phyloP scores from a whole-genome alignment of 1,140 invertebrate species.

The Drosophila leontia region DNA sequence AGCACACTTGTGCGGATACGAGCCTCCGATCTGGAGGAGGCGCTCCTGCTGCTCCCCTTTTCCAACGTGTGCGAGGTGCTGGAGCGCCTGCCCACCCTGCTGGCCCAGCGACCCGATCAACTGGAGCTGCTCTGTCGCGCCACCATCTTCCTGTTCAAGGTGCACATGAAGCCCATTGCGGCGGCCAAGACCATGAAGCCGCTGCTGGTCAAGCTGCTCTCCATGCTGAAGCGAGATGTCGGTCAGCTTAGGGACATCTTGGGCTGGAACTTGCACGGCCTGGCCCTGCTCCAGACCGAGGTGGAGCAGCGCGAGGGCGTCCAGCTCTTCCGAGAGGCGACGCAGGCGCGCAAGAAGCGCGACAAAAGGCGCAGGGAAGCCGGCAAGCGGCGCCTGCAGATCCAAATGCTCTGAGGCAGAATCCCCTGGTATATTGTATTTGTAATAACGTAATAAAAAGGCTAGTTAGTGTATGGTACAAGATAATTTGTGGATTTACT shows the following conservation, averaged over 20 bases:
- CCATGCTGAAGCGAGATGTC: slow-evolving; percentile 62
- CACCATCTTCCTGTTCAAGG: slow-evolving; percentile 92
- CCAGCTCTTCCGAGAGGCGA: slow-evolving; percentile 93
- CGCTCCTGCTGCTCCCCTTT: slow-evolving; percentile 94
- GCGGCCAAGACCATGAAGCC: slow-evolving; percentile 89
- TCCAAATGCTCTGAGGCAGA: slow-evolving; percentile 55
- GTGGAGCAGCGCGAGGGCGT: slow-evolving; percentile 93
- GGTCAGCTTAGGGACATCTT: slow-evolving; percentile 89
- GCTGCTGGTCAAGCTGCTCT: slow-evolving; percentile 86
- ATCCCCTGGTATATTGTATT: slow-evolving; percentile 1
- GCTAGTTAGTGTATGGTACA: slow-evolving; percentile 19
- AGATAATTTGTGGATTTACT: slow-evolving; percentile 12
- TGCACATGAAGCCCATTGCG: slow-evolving; percentile 94
- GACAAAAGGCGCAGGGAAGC: slow-evolving; percentile 90
- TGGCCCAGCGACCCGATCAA: slow-evolving; percentile 88
- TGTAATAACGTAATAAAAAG: slow-evolving; percentile 25
- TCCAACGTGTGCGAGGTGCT: slow-evolving; percentile 92
- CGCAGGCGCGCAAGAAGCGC: slow-evolving; percentile 88
- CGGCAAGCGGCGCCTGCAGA: slow-evolving; percentile 87
- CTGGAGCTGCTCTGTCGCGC: slow-evolving; percentile 91
- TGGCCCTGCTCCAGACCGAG: slow-evolving; percentile 91
- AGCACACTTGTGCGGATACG: slow-evolving; percentile 92
- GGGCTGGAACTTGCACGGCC: slow-evolving; percentile 94
- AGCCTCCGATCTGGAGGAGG: slow-evolving; percentile 95
- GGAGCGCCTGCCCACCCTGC: slow-evolving; percentile 88